Evolutionary conservation across 2,888 invertebrate genomes (phyloP).

Genomic region (Scaptomyza reducta): DNA sequence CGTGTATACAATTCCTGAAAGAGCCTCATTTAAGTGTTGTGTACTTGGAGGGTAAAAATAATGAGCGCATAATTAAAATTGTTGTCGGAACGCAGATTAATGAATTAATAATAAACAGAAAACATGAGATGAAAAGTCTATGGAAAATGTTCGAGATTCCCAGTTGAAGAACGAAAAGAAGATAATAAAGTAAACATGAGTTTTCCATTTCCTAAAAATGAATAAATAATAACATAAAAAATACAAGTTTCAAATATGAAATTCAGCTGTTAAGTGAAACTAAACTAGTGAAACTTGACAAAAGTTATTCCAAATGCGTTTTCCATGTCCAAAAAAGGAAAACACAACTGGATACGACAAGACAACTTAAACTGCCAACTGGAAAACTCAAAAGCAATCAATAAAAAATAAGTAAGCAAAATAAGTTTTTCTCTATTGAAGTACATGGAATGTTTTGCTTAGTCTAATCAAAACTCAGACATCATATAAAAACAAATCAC

Average conservation of each 20-base stretch:
- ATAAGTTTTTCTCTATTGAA: not conserved
- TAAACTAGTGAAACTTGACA: not conserved
- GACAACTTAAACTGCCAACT: no score
- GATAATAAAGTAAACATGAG: no score
- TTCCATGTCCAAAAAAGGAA: not conserved
- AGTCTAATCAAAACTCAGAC: not conserved
- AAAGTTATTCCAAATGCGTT: not conserved
- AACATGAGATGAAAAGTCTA: not conserved
- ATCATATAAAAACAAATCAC: not conserved
- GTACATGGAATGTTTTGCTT: no score
- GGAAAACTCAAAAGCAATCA: no score
- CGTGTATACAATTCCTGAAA: slow-evolving; percentile 1
- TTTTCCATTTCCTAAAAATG: no score
- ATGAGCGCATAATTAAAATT: not conserved
- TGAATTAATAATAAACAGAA: slow-evolving; percentile 7
- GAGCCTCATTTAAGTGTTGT: slow-evolving; percentile 20
- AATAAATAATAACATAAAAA: not conserved
- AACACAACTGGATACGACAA: no score
- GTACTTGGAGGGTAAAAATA: not conserved
- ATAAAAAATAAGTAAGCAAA: no score
- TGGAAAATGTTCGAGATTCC: no score
- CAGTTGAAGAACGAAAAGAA: no score
- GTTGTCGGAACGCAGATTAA: not conserved
- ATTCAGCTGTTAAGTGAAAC: not conserved
- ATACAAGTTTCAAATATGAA: not conserved